Evolutionary conservation across 2,888 invertebrate genomes (phyloP), one percentile per base, ranked within the genome.

Genomic region (Mamestra brassicae): DNA sequence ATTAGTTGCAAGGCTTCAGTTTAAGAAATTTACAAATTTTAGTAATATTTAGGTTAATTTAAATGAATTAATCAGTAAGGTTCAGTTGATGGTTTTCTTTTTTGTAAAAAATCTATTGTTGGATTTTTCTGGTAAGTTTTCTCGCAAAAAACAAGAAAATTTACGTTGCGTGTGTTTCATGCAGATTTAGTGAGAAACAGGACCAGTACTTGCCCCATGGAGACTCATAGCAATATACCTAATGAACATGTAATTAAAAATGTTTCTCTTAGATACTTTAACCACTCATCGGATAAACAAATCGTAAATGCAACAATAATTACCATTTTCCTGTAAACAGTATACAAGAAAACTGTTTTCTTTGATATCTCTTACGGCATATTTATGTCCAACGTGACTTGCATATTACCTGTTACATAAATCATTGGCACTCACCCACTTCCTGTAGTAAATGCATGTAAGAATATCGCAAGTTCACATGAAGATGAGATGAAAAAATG

Each of bases 1-100:
- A 93, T 95, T 93, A 94, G 91, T 91, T 92, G 92, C 90, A 88
- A 92, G 90, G 89, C 89, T 93, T 92, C 92, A 90, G 88, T 91
- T 91, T 91, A 90, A 81, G 81, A 89, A 89, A 90, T 90, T 88
- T 87, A 85, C 84, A 84, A 76, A 75, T 71, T 87, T 77, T 61
- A 10, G 17, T 42, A 76, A 70, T 83, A 69, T 78, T 58, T 36
- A 69, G n/a, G 63, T 65, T 57, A 42, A 73, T 69, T 79, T 65
- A 17, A 54, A 68, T 65, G 4, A 65, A 72, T 78, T 15, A 47
- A 78, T 54, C 6, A 50, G 50, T 57, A 50, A 26, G 68, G 38
- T 52, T 69, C 42, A 42, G 26, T 55, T 34, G 11, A 42, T 36
- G 47, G 10, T 36, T 62, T 57, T n/a, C 52, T 50, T 34, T 47